These are phyloP conservation scores for Etia nguti DNA, from an alignment of 2,113 vertebrate genomes.

Conservation along the genomic window DNA sequence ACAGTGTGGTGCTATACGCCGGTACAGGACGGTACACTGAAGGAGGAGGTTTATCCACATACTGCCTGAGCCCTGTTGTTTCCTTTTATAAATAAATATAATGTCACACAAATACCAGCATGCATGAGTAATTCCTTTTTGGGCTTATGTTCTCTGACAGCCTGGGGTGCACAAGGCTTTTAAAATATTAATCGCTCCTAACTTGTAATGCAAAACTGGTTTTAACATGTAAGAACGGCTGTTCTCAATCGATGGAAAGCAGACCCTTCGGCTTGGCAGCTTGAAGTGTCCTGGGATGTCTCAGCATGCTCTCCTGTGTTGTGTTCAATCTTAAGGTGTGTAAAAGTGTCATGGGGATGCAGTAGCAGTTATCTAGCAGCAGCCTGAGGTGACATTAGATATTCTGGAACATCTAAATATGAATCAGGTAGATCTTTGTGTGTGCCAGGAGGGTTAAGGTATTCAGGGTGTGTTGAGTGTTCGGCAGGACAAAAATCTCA, in stretches of 20 bases:
- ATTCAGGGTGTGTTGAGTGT: not conserved
- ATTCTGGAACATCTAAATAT: not conserved
- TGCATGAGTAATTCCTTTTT: constrained; percentile 6
- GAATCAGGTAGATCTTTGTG: not conserved
- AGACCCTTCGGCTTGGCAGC: constrained; percentile 18
- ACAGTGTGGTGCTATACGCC: not conserved
- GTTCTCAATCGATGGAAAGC: constrained; percentile 18
- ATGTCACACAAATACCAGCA: constrained; percentile 23
- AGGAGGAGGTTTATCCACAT: not conserved
- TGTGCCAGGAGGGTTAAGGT: not conserved
- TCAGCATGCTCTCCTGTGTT: not conserved
- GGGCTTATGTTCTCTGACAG: not conserved
- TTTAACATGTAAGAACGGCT: not conserved
- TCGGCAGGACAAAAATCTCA: not conserved
- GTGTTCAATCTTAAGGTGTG: not conserved
- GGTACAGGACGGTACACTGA: not conserved
- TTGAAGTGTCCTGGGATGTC: constrained; percentile 16
- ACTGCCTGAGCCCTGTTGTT: not conserved
- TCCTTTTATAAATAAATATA: constrained; percentile 10
- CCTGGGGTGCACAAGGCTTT: not conserved
- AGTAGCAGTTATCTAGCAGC: not conserved
- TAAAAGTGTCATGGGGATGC: not conserved
- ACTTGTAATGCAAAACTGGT: constrained; percentile 9
- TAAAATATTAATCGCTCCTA: constrained; percentile 27
- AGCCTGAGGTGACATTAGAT: not conserved